Conservation (phyloP, 2,888 invertebrate species). For the Branchipolynoe longqiensis region DNA sequence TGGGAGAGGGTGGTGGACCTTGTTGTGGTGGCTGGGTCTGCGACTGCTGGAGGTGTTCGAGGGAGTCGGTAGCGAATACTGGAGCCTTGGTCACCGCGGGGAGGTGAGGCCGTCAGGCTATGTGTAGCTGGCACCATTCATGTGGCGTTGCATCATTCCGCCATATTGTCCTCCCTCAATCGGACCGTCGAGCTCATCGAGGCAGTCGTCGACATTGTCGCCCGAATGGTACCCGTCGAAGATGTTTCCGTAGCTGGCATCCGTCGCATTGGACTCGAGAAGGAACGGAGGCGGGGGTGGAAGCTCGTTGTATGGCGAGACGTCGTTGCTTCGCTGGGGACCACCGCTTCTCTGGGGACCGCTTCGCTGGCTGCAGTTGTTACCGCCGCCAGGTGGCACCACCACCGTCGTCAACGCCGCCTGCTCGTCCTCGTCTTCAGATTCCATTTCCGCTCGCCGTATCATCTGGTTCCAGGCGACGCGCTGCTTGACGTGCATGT, state of each 20-base stretch:
- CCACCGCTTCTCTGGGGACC: background rate
- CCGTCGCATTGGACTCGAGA: background rate
- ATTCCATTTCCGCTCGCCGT: conserved; percentile 38
- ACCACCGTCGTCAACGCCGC: background rate
- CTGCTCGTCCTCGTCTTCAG: conserved; percentile 59
- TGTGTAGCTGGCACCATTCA: conserved; percentile 8
- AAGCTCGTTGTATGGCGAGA: conserved; percentile 62
- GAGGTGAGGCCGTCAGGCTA: background rate
- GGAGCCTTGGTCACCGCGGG: too few species aligned
- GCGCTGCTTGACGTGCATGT: conserved; percentile 61
- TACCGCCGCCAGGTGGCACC: background rate
- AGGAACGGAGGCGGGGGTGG: conserved; percentile 64
- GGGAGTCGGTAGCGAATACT: too few species aligned
- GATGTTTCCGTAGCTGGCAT: conserved; percentile 62
- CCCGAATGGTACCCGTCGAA: conserved; percentile 67
- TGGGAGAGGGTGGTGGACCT: background rate
- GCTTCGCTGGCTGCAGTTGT: background rate
- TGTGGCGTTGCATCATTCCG: conserved; percentile 7
- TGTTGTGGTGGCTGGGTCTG: too few species aligned
- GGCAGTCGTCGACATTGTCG: conserved; percentile 63
- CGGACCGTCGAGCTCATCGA: conserved; percentile 43
- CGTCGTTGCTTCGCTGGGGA: conserved; percentile 9
- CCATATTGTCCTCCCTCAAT: background rate
- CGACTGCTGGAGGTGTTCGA: too few species aligned
- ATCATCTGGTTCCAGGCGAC: conserved; percentile 65